Base-by-base conservation (phyloP, 1,140 invertebrate species). In the Drosophila parabipectinata region DNA sequence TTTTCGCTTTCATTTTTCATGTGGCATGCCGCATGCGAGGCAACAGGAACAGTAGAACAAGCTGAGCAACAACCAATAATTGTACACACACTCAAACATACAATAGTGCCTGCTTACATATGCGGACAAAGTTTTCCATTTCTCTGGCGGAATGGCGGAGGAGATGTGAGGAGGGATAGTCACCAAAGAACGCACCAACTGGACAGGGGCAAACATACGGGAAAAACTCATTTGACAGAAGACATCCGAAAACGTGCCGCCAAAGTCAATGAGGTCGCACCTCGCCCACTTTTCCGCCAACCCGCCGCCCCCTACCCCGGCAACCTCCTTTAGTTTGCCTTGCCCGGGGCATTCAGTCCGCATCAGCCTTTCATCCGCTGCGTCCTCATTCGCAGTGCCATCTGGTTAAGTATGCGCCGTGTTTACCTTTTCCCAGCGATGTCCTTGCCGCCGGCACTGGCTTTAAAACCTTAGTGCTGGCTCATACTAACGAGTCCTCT, bases 1-100 rank as follows among this genome's bases (percentile, higher is more conserved):
- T 88, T 88, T 88, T 88, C 84, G 84, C 84, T 88, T 88, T 88
- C 84, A 79, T 88, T 88, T 87, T 88, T 88, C 83, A 88, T 89
- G 83, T 71, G 55, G 58, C 82, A 82, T 28, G 26, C 26, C 26
- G 26, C 83, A 82, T 81, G 82, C 78, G 71, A 87, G 52, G 48
- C 57, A 67, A 60, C 60, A 76, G 60, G 55, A 47, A 47, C 44
- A 21, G 44, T 18, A 44, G 50, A 62, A 66, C 55, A 59, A 60
- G 58, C 66, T 24, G 59, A 41, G 37, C 59, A 67, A 54, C 61
- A 85, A 77, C 62, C 56, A 76, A 67, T 76, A 76, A 76, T 76
- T 60, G 72, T 61, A 54, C 48, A 53, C 26, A 63, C 28, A 68
- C 48, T 15, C 15, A 15, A 0, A 15, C 15, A 63, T 21, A 21